phyloP scores from a whole-genome alignment of 2,888 invertebrate species.

The Caenorhabditis plicata region DNA sequence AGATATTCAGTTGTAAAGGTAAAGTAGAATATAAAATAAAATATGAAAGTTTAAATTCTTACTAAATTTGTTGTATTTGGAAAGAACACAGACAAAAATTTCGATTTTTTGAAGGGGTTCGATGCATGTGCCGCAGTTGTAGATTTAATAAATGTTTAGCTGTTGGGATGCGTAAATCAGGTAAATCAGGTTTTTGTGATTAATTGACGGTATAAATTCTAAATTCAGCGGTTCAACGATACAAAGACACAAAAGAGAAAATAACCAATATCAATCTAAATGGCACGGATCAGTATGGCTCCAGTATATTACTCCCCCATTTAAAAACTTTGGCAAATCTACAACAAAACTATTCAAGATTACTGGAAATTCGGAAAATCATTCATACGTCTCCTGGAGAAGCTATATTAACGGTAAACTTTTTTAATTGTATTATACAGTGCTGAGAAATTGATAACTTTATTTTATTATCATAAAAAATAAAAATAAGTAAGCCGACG shows the following conservation, averaged over 20 bases:
- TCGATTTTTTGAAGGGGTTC: conserved; percentile 43
- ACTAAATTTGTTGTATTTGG: conserved; percentile 1
- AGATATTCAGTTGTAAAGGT: too few species aligned
- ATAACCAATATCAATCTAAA: conserved; percentile 9
- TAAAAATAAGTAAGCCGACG: too few species aligned
- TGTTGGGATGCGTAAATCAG: conserved; percentile 60
- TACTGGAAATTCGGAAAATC: conserved; percentile 29
- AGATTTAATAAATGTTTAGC: conserved; percentile 52
- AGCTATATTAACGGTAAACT: conserved; percentile 30
- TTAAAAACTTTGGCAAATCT: conserved; percentile 17
- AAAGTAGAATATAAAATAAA: too few species aligned
- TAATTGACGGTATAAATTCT: neutral
- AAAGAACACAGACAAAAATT: neutral
- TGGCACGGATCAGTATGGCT: neutral
- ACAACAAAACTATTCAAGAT: conserved; percentile 25
- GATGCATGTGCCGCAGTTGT: conserved; percentile 62
- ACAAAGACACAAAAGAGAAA: conserved; percentile 27
- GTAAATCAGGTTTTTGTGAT: conserved; percentile 15
- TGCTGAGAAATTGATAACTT: too few species aligned
- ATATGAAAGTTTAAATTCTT: too few species aligned
- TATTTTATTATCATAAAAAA: too few species aligned
- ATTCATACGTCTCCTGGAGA: conserved; percentile 29
- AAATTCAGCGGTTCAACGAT: conserved; percentile 35
- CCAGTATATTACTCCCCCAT: conserved; percentile 12
- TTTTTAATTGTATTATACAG: too few species aligned